Evolutionary conservation across 2,797 vertebrate species (phyloP).

Genomic region (Onychomys arenicola): DNA sequence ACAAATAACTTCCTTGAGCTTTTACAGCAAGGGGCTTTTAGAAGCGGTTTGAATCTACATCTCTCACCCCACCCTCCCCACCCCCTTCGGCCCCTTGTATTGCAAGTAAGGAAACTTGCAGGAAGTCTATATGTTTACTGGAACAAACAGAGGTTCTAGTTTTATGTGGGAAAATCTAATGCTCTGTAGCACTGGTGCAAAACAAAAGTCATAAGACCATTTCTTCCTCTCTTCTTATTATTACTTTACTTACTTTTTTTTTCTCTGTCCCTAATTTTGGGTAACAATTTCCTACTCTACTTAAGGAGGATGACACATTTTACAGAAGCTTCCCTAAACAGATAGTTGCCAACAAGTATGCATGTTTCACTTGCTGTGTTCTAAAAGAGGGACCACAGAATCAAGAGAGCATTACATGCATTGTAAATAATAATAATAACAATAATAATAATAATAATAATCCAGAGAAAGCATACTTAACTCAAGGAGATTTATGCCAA

Average conservation of each 20-base stretch:
- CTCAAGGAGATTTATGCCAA: neutral
- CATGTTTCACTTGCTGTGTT: neutral
- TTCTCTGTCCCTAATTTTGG: neutral
- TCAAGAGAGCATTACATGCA: neutral
- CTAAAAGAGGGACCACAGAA: neutral
- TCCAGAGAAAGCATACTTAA: neutral
- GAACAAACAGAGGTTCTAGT: rapidly evolving
- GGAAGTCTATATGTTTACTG: neutral
- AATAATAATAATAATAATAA: neutral
- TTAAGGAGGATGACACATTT: neutral
- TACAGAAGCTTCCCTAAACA: neutral
- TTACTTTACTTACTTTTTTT: neutral
- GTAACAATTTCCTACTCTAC: neutral
- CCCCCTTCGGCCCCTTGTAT: neutral
- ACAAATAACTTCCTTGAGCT: neutral
- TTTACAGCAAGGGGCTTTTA: neutral
- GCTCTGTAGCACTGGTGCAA: neutral
- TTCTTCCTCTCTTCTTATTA: neutral
- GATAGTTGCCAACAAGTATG: neutral
- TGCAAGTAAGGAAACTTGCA: neutral
- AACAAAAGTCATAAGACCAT: neutral
- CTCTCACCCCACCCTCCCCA: neutral
- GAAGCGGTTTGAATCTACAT: neutral
- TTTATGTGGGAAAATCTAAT: neutral
- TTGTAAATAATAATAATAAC: too few species aligned